Conservation (phyloP, 1,140 invertebrate species). For the Sminthurinus signatus region DNA sequence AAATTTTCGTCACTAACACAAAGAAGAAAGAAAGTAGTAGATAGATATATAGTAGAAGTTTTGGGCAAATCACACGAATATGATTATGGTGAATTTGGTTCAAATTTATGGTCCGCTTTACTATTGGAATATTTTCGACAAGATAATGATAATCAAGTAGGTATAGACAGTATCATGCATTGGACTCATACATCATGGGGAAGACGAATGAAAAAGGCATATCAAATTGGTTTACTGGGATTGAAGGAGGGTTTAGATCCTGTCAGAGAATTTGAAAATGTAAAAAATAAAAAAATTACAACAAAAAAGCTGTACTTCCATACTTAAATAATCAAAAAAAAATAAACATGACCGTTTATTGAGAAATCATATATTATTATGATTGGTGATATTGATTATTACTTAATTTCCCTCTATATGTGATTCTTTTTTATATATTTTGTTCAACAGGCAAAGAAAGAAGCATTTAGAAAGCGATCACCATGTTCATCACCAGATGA, state of each 20-base stretch:
- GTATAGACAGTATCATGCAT: neutral
- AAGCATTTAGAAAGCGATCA: neutral
- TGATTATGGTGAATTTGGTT: slow-evolving; percentile 10
- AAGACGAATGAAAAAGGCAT: neutral
- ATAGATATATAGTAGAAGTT: neutral
- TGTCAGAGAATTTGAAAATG: neutral
- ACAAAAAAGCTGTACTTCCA: too few species aligned
- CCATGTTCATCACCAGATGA: neutral
- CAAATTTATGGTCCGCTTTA: neutral
- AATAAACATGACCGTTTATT: too few species aligned
- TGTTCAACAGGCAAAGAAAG: neutral
- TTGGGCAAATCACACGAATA: slow-evolving; percentile 6
- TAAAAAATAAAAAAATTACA: too few species aligned
- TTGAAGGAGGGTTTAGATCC: neutral
- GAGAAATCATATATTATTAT: too few species aligned
- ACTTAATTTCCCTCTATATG: neutral
- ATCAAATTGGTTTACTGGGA: neutral
- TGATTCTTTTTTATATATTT: neutral
- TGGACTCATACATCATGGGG: slow-evolving; percentile 4
- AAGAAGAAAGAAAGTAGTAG: slow-evolving; percentile 1
- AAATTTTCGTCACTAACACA: neutral
- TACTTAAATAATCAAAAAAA: too few species aligned
- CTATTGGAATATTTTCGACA: neutral
- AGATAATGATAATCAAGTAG: slow-evolving; percentile 1
- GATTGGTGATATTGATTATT: neutral